Conservation (phyloP, 1,140 invertebrate genomes). For the Megalopta genalis region DNA sequence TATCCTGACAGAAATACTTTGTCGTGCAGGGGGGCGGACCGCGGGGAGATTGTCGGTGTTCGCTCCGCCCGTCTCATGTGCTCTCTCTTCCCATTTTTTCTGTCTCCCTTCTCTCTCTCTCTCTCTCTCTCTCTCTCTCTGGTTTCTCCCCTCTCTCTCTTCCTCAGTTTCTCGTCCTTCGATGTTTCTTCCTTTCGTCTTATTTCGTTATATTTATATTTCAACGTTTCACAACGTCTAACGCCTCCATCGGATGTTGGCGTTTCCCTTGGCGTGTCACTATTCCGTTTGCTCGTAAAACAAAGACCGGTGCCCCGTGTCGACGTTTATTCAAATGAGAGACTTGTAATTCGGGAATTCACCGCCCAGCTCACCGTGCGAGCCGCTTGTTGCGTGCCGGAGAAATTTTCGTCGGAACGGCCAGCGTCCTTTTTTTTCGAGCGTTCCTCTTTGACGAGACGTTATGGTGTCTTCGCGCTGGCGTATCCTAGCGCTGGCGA, state of each 20-base stretch:
- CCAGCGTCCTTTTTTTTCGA: not conserved
- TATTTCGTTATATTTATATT: conserved; percentile 36
- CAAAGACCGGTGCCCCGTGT: conserved; percentile 48
- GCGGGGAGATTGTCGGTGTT: not conserved
- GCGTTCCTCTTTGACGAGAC: too few relatives aligned
- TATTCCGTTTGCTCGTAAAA: conserved; percentile 33
- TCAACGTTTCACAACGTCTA: conserved; percentile 54
- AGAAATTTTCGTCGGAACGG: conserved; percentile 45
- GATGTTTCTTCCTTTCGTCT: not conserved
- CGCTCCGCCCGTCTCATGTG: conserved; percentile 30
- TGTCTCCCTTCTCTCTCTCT: not conserved
- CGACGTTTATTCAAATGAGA: conserved; percentile 69
- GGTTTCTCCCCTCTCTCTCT: not conserved
- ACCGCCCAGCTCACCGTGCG: conserved; percentile 26
- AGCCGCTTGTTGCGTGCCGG: conserved; percentile 36
- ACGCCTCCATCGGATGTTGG: conserved; percentile 53
- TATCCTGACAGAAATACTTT: conserved; percentile 44
- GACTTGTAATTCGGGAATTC: conserved; percentile 68
- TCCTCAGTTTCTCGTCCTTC: not conserved
- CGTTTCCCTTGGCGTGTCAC: conserved; percentile 41
- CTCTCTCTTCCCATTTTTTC: not conserved
- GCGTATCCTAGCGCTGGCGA: too few relatives aligned
- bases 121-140: too few relatives aligned
- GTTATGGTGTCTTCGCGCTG: too few relatives aligned
- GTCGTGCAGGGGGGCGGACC: conserved; percentile 13